These are phyloP conservation scores for Apus apus DNA, from an alignment of 2,113 vertebrate genomes.

Conservation along the genomic window DNA sequence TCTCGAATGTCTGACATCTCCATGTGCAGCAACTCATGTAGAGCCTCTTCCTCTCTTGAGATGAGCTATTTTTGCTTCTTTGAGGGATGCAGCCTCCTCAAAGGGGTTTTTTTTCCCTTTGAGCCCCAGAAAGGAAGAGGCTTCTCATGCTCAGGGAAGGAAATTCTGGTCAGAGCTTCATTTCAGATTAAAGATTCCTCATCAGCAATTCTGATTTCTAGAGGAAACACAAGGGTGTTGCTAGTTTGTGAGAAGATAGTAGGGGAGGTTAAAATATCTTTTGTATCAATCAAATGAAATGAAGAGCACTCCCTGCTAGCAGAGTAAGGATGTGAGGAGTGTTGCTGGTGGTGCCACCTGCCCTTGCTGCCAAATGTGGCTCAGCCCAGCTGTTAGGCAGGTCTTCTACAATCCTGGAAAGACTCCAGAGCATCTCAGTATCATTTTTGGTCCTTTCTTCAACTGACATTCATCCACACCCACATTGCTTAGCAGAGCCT, in stretches of 20 bases:
- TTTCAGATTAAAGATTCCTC: background rate
- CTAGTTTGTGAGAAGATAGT: background rate
- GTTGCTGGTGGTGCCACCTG: background rate
- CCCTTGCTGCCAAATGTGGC: background rate
- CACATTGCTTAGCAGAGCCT: background rate
- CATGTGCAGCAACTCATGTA: background rate
- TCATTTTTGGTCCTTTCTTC: background rate
- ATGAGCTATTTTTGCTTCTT: background rate
- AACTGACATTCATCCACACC: background rate
- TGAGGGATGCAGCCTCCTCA: background rate
- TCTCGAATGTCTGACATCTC: background rate
- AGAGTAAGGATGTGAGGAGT: background rate
- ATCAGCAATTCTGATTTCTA: background rate
- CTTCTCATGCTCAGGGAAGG: background rate
- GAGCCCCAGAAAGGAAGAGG: background rate
- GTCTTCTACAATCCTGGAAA: background rate
- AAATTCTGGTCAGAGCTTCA: background rate
- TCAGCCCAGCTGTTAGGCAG: background rate
- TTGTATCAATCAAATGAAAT: background rate
- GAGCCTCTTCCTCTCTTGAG: background rate
- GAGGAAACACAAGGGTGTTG: background rate
- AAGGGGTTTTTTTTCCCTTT: background rate
- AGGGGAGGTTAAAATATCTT: background rate
- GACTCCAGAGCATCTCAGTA: background rate
- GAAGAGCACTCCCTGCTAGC: background rate